Evolutionary conservation across 2,888 invertebrate species (phyloP).

Genomic region (Dicyrtomina minuta): DNA sequence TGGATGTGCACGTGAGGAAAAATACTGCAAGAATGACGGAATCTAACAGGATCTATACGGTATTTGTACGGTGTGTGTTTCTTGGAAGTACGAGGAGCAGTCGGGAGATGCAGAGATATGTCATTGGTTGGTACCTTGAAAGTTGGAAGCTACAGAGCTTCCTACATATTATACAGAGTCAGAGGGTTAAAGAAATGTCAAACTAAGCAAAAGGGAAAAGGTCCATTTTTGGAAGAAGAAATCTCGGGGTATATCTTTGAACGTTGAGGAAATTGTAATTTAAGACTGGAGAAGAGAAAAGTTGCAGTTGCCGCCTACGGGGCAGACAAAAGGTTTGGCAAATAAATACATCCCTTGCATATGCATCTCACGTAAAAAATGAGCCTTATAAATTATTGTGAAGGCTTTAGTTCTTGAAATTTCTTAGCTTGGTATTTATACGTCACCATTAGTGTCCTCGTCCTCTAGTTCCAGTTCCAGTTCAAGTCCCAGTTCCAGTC

Average conservation of each 20-base stretch:
- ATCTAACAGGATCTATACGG: not conserved
- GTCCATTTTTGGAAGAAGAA: constrained; percentile 22
- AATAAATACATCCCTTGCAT: constrained; percentile 32
- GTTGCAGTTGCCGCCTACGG: constrained; percentile 20
- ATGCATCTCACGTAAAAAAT: constrained; percentile 26
- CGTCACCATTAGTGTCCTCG: constrained; percentile 24
- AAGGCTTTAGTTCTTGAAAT: constrained; percentile 23
- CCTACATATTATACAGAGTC: too few relatives aligned
- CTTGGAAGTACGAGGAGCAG: too few relatives aligned
- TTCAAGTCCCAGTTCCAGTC: constrained; percentile 1
- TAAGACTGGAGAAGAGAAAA: constrained; percentile 6
- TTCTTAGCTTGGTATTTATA: constrained; percentile 13
- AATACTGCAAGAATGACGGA: not conserved
- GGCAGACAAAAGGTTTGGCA: constrained; percentile 17
- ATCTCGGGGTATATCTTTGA: not conserved
- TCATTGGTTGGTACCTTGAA: too few relatives aligned
- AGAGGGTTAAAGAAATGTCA: not conserved
- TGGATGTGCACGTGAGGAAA: not conserved
- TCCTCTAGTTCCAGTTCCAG: not conserved
- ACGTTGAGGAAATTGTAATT: constrained; percentile 3
- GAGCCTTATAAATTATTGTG: constrained; percentile 23
- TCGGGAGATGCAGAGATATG: too few relatives aligned
- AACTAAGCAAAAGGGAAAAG: not conserved
- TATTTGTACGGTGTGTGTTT: too few relatives aligned
- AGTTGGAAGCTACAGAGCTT: too few relatives aligned